A percentile compares a stretch with the other conserved stretches of the same genome.
phyloP scores from a whole-genome alignment of 1,140 invertebrate genomes.

The honey bee (Apis mellifera) region DNA sequence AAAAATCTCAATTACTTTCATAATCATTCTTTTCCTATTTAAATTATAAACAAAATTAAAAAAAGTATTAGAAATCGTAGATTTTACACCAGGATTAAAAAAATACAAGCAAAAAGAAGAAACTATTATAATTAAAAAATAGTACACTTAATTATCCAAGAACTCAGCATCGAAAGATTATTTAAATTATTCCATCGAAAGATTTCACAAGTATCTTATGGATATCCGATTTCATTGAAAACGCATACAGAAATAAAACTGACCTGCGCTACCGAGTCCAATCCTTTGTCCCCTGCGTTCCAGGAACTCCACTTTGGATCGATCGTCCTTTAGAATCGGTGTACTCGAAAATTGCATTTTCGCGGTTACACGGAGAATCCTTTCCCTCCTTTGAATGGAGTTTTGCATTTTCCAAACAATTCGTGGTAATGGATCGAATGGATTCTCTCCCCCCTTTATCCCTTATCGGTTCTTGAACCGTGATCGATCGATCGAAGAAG shows the following conservation, averaged over 20 bases:
- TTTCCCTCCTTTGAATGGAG: neutral
- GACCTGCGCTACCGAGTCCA: constrained; percentile 33
- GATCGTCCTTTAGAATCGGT: constrained; percentile 3
- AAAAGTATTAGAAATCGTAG: too few species aligned
- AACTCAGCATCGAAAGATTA: too few species aligned
- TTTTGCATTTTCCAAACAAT: constrained; percentile 7
- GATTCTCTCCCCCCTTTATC: neutral
- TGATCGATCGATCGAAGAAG: neutral
- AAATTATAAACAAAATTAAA: too few species aligned
- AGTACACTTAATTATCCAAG: too few species aligned
- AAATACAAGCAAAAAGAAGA: too few species aligned
- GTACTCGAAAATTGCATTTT: constrained; percentile 5
- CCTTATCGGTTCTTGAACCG: neutral
- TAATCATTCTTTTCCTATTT: too few species aligned
- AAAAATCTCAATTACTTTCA: too few species aligned
- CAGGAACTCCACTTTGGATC: constrained; percentile 10
- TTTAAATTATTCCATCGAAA: neutral
- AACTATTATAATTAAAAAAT: too few species aligned
- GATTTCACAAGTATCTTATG: neutral
- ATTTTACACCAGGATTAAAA: too few species aligned
- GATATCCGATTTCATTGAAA: constrained; percentile 1
- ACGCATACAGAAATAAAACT: constrained; percentile 41
- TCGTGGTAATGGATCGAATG: neutral
- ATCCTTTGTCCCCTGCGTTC: constrained; percentile 15
- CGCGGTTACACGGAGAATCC: neutral